phyloP scores from a whole-genome alignment of 2,888 invertebrate species.

The Embidobia sp. region DNA sequence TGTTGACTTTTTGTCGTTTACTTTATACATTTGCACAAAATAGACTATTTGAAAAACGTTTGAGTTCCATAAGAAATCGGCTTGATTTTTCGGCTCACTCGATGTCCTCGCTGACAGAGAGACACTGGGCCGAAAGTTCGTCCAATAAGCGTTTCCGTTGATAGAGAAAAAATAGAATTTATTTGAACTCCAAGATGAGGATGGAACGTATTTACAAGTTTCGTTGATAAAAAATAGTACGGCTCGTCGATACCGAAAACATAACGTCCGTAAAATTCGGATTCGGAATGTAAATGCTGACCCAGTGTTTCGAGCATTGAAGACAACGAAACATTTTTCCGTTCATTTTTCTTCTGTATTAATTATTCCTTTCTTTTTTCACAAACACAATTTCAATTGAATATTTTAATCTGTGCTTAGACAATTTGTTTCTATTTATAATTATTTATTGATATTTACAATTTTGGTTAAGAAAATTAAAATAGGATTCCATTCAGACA shows the following conservation, averaged over 20 bases:
- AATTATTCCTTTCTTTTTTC: no score
- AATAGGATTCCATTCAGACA: no score
- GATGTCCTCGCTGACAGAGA: conserved; percentile 13
- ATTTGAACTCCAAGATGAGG: conserved; percentile 51
- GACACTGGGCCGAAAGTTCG: conserved; percentile 35
- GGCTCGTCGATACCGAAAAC: conserved; percentile 44
- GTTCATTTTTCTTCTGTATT: no score
- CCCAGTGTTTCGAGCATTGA: background rate
- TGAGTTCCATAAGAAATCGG: conserved; percentile 49
- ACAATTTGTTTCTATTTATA: no score
- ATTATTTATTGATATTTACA: no score
- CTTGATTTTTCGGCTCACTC: conserved; percentile 45
- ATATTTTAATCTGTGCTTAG: no score
- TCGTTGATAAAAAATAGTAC: conserved; percentile 57
- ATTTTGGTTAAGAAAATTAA: no score
- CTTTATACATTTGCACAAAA: conserved; percentile 50
- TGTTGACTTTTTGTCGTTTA: conserved; percentile 3
- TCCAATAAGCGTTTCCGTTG: conserved; percentile 60
- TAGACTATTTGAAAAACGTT: conserved; percentile 60
- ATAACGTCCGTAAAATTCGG: conserved; percentile 38
- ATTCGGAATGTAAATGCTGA: conserved; percentile 18
- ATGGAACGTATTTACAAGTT: conserved; percentile 60
- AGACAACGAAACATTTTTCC: no score
- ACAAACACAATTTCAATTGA: no score
- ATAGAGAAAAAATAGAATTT: conserved; percentile 58